A percentile compares a stretch with the other conserved stretches of the same genome.
Conservation (phyloP, 2,797 vertebrate species). For the Pangasius mekongensis region DNA sequence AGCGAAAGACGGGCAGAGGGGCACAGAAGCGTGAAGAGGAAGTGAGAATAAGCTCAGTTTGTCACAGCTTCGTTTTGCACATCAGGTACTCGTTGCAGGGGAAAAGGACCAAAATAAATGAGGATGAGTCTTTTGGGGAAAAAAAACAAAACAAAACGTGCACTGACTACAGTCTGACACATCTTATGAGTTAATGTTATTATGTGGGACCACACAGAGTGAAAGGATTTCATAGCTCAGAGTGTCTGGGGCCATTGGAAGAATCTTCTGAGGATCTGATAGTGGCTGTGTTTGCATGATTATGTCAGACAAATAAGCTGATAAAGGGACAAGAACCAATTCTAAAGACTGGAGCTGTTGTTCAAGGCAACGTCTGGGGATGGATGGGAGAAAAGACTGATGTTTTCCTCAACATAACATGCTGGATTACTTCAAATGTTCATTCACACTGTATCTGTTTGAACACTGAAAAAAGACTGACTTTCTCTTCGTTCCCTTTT, state of each 20-base stretch:
- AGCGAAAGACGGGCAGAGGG: slow-evolving; percentile 9
- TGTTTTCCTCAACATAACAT: slow-evolving; percentile 51
- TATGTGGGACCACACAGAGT: slow-evolving; percentile 57
- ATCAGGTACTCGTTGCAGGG: slow-evolving; percentile 63
- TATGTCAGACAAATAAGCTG: slow-evolving; percentile 30
- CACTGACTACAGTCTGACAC: slow-evolving; percentile 67
- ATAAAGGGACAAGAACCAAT: background rate
- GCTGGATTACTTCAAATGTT: slow-evolving; percentile 73
- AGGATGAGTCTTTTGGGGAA: slow-evolving; percentile 21
- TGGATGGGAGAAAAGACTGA: slow-evolving; percentile 13
- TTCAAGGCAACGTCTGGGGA: background rate
- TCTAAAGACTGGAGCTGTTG: slow-evolving; percentile 25
- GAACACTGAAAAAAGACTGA: slow-evolving; percentile 80
- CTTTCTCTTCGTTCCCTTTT: slow-evolving; percentile 77
- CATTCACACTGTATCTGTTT: slow-evolving; percentile 89
- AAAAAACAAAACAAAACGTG: slow-evolving; percentile 39
- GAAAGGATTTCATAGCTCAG: slow-evolving; percentile 61
- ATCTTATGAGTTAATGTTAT: slow-evolving; percentile 49
- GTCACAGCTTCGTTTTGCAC: slow-evolving; percentile 84
- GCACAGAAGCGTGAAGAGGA: background rate
- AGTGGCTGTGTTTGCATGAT: slow-evolving; percentile 8
- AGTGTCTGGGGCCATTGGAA: slow-evolving; percentile 35
- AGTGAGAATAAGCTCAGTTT: slow-evolving; percentile 68
- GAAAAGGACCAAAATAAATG: slow-evolving; percentile 41
- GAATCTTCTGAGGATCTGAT: slow-evolving; percentile 37